Percentiles rank a stretch among this genome's conserved stretches.
phyloP scores from a whole-genome alignment of 2,113 vertebrate species.

The Upupa epops region DNA sequence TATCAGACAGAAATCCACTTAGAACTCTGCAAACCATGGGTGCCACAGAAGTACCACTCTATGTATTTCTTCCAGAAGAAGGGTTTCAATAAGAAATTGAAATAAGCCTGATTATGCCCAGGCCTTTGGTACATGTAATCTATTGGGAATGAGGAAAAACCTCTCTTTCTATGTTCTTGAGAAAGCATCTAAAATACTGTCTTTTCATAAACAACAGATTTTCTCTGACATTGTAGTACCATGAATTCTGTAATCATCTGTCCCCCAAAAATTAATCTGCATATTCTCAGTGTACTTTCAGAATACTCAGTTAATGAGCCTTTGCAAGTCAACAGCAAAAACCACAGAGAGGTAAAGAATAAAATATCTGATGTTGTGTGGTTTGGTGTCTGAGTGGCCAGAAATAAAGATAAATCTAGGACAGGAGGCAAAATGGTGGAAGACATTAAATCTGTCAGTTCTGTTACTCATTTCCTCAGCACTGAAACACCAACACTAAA shows the following conservation, averaged over 20 bases:
- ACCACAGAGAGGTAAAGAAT: not conserved
- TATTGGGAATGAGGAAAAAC: not conserved
- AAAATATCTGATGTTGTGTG: not conserved
- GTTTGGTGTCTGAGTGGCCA: not conserved
- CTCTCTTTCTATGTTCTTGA: not conserved
- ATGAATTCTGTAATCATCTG: not conserved
- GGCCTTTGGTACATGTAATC: not conserved
- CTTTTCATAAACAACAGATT: not conserved
- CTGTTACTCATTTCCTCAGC: not conserved
- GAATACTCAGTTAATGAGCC: not conserved
- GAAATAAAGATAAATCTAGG: not conserved
- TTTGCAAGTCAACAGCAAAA: not conserved
- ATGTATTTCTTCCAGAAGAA: slow-evolving; percentile 58
- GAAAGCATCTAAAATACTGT: not conserved
- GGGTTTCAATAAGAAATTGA: not conserved
- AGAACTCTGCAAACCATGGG: not conserved
- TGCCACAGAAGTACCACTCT: not conserved
- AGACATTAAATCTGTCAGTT: not conserved
- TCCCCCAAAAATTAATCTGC: not conserved
- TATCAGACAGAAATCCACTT: not conserved
- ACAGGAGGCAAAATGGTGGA: not conserved
- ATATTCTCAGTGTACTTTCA: not conserved
- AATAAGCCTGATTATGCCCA: not conserved
- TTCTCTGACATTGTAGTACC: not conserved
- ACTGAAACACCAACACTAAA: not conserved